Conservation (phyloP, 1,140 invertebrate genomes). For the Brachionus plicatilis region DNA sequence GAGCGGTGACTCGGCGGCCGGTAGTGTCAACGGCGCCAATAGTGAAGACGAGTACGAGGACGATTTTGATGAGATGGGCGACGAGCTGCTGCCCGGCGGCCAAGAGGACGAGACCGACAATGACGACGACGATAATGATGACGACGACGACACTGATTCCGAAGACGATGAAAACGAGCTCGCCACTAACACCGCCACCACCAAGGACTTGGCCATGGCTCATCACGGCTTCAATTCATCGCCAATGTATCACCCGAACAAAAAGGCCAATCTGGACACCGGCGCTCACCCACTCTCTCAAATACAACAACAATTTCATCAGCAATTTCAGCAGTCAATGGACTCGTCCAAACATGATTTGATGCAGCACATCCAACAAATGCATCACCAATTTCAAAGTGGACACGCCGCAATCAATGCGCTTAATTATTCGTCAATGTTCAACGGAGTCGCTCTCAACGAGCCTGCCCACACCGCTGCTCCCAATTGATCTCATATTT, state of each 20-base stretch:
- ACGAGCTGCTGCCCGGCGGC: not conserved
- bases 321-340: not conserved
- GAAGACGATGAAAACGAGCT: constrained; percentile 16
- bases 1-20: not conserved
- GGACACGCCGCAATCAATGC: not conserved
- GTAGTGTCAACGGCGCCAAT: not conserved
- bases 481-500: not conserved
- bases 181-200: not conserved
- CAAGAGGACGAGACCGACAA: constrained; percentile 9
- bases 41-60: constrained; percentile 23
- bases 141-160: not conserved
- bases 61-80: constrained; percentile 18
- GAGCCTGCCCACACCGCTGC: not conserved
- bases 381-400: constrained; percentile 6
- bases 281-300: not conserved
- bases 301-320: constrained; percentile 14
- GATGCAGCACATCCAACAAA: constrained; percentile 21
- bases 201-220: not conserved
- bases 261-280: not conserved
- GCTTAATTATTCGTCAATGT: not conserved
- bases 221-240: not conserved
- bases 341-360: not conserved
- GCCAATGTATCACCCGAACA: constrained; percentile 1
- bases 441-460: not conserved
- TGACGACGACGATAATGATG: not conserved